Base-by-base conservation (phyloP, 2,888 invertebrate genomes). In the Poecilobothrus nobilitatus region DNA sequence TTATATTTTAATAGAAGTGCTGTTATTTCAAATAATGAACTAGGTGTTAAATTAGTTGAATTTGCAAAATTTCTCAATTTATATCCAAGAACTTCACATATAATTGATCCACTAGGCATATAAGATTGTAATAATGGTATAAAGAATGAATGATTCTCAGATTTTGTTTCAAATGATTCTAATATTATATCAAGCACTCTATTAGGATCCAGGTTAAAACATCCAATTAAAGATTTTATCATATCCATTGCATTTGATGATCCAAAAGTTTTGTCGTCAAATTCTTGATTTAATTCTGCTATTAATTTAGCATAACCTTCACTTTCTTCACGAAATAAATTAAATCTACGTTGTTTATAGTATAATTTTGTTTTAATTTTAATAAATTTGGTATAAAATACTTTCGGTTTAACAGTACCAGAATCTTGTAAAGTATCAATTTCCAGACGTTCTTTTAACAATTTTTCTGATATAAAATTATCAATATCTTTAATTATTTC, bases 281-380 rank as follows among this genome's bases (percentile, higher is more conserved):
- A 80, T 76, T 92, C 91, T 81, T 94, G 94, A 85, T 94, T 94
- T 71, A 99, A 84, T 84, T 97, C 97, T 21, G 94, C 91, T 70
- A 97, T 89, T 65, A 98, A 84, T 82, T 99, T 99, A 2, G 98
- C 92, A 84, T 96, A 99, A 8, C 99, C 99, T 85, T 99, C 99
- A 83, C 94, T 96, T 84, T 99, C 99, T 84, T 99, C 99, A 68
- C 99, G 88, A 78, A 98, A 92, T 76, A 99, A 86, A 84, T 99
- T 99, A 82, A 97, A 99, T 79, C 99, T 98, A 76, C 97, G 90
- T 82, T 99, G 99, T 81, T 99, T 99, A 82, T 98, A 99, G 82
- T 96, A 98, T 78, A 98, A 84, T 83, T 96, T 95, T 66, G 98
- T 98, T 85, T 97, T 98, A 70, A 95, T 92, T 87, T 96, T 96